Evolutionary conservation across 2,797 vertebrate genomes (phyloP).

Genomic region (Astyanax mexicanus): DNA sequence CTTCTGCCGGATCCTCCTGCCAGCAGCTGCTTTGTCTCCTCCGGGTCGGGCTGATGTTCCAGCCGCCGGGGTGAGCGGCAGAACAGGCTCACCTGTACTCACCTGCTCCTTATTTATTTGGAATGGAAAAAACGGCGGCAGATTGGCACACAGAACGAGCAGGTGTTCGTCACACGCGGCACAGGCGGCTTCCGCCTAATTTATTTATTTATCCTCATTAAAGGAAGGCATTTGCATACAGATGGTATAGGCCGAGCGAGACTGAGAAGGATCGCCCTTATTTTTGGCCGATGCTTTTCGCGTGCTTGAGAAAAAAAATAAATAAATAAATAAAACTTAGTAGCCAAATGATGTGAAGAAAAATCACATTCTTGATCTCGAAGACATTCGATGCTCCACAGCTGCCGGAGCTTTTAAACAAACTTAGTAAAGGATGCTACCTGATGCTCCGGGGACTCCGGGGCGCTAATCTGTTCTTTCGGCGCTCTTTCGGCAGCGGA

Average conservation of each 20-base stretch:
- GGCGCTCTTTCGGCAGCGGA: slow-evolving; percentile 37
- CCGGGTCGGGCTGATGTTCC: slow-evolving; percentile 60
- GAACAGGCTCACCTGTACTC: slow-evolving; percentile 56
- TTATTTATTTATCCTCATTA: slow-evolving; percentile 62
- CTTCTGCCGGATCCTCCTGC: slow-evolving; percentile 59
- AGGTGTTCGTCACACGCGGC: slow-evolving; percentile 65
- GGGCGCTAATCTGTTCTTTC: slow-evolving; percentile 52
- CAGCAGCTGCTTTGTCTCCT: slow-evolving; percentile 68
- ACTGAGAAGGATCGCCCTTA: slow-evolving; percentile 14
- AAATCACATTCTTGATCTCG: slow-evolving; percentile 50
- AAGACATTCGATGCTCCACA: slow-evolving; percentile 35
- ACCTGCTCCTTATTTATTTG: slow-evolving; percentile 69
- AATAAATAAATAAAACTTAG: slow-evolving; percentile 39
- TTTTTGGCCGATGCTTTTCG: slow-evolving; percentile 38
- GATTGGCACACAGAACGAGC: slow-evolving; percentile 66
- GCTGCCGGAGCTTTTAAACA: slow-evolving; percentile 54
- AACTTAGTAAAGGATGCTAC: slow-evolving; percentile 46
- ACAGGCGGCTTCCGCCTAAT: slow-evolving; percentile 54
- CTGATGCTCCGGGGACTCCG: slow-evolving; percentile 30
- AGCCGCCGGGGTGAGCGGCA: slow-evolving; percentile 54
- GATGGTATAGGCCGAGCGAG: slow-evolving; percentile 51
- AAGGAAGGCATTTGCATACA: slow-evolving; percentile 65
- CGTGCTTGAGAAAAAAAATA: no score
- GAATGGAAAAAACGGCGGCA: slow-evolving; percentile 69
- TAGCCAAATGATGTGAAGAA: slow-evolving; percentile 37